Base-by-base conservation (phyloP, 2,888 invertebrate species). In the Ophonus ardosiacus region DNA sequence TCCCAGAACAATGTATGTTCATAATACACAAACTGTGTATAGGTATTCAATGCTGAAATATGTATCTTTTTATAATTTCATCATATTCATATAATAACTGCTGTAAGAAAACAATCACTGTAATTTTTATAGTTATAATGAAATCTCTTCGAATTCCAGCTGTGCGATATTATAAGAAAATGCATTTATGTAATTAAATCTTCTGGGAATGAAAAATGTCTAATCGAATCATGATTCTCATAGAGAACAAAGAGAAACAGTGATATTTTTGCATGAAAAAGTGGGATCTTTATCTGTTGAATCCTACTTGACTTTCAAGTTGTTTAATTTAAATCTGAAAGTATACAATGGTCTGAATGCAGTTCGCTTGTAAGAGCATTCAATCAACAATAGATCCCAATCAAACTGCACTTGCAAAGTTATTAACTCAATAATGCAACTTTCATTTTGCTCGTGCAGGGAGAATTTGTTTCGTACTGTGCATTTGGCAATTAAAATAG, bases 251-350 rank as follows among this genome's bases (percentile, higher is more conserved):
- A 68, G 68, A 68, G 68, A 68, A 68, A 68, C 38, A 68, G 31
- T 68, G 24, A 15, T 68, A 68, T 68, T 68, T 68, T 74, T 74
- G 10, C 40, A 51, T 43, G 43, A 43, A 74, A 74, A 74, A 74
- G 71, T 74, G 71, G 68, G 78, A 78, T 78, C 51, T 57, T 78
- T 78, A 78, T 78, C 79, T 79, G 79, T 61, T 79, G 79, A 79
- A 38, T 79, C 59, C 79, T 79, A 78, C 61, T 79, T 61, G 21
- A 61, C 79, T 79, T 79, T 79, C 79, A 79, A 79, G 61, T 79
- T 51, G 79, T 79, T 79, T 79, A 79, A 79, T 79, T 79, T 79
- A 79, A 79, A 79, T 79, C 51, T 79, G 79, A 79, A 79, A 79
- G 79, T 79, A 61, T 61, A 79, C 79, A 79, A 61, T 51, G 31